A percentile compares a stretch with the other conserved stretches of the same genome.
These are phyloP conservation scores for Malaclemys terrapin DNA, from an alignment of 2,113 vertebrate genomes.

Conservation along the genomic window DNA sequence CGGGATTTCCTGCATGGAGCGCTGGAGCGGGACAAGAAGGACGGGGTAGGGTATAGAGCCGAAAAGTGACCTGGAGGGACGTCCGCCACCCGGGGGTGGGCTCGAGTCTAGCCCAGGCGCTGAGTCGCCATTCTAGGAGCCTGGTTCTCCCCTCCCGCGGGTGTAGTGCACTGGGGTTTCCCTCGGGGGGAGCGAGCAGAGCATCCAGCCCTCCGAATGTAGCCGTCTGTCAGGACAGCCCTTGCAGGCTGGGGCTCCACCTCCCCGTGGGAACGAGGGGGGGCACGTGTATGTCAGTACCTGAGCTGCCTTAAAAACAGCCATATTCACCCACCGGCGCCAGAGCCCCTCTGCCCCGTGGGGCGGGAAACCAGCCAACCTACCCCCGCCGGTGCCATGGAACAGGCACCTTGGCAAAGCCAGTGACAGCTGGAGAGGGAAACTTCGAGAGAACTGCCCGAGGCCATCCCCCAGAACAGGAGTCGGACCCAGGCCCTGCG, in stretches of 20 bases:
- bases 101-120: not conserved
- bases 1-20: conserved; percentile 96
- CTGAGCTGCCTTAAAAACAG: not conserved
- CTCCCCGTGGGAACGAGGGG: not conserved
- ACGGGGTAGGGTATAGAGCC: conserved; percentile 85
- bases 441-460: not conserved
- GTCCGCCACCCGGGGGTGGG: not conserved
- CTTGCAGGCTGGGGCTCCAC: not conserved
- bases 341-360: not conserved
- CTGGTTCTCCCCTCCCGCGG: too few relatives aligned
- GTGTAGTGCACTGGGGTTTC: not conserved
- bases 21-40: conserved; percentile 98
- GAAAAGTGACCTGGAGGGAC: not conserved
- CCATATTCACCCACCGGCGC: not conserved
- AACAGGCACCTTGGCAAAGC: not conserved
- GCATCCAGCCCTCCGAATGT: not conserved
- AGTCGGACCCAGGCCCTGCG: not conserved
- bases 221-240: not conserved
- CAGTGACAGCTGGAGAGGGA: not conserved
- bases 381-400: not conserved
- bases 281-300: not conserved
- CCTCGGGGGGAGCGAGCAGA: not conserved
- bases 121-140: not conserved
- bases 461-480: not conserved
- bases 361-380: not conserved